Conservation (phyloP, 92 coral and sea anemone species). For the Montipora capitata region DNA sequence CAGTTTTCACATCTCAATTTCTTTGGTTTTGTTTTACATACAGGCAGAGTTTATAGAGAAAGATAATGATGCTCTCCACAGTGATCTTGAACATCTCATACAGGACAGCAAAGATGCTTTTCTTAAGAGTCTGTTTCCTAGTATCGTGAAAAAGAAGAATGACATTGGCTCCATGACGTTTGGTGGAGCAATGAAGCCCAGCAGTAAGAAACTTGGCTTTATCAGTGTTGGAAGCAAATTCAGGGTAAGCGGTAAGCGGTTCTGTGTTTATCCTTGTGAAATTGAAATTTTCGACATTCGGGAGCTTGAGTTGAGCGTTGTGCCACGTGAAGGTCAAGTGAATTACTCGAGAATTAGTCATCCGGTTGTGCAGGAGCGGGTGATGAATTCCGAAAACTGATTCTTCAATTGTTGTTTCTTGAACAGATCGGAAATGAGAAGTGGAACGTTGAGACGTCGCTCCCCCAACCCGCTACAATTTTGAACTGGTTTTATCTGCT, state of each 20-base stretch:
- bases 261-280: not conserved
- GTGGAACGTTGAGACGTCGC: too few species aligned
- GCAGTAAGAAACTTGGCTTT: constrained; percentile 95
- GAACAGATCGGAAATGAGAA: too few species aligned
- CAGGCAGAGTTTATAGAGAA: constrained; percentile 94
- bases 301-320: too few species aligned
- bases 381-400: too few species aligned
- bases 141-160: constrained; percentile 54
- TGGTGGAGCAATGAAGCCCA: constrained; percentile 65
- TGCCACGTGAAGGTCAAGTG: too few species aligned
- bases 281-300: not conserved
- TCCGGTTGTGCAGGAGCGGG: too few species aligned
- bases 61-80: constrained; percentile 97
- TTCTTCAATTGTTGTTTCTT: too few species aligned
- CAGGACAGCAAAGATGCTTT: constrained; percentile 95
- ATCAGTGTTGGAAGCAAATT: constrained; percentile 95
- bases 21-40: not conserved
- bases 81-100: constrained; percentile 89
- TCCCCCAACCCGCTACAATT: too few species aligned
- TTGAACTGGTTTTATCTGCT: too few species aligned
- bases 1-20: not conserved
- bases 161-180: constrained; percentile 77
- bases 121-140: constrained; percentile 94
- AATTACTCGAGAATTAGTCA: too few species aligned
- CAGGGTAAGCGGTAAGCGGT: constrained; percentile 72